A percentile compares a stretch with the other conserved stretches of the same genome.
Evolutionary conservation across 2,113 vertebrate species (phyloP).

Genomic region (Aplodontia rufa): DNA sequence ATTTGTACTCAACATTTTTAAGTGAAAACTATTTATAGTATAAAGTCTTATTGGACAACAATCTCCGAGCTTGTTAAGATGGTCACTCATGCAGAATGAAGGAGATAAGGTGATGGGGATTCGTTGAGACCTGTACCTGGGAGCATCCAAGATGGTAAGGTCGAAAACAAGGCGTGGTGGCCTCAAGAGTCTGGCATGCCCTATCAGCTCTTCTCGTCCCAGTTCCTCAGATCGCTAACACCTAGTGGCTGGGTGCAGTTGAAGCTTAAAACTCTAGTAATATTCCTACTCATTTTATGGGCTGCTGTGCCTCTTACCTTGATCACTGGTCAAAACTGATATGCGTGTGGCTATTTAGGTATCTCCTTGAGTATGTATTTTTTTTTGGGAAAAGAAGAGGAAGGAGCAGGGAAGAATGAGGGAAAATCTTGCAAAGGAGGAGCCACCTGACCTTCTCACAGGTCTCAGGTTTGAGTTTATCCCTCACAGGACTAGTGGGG

Average conservation of each 20-base stretch:
- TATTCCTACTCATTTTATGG: not conserved
- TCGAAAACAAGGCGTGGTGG: not conserved
- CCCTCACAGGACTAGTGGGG: not conserved
- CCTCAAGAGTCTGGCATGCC: no score
- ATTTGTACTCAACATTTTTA: slow-evolving; percentile 1
- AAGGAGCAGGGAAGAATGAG: not conserved
- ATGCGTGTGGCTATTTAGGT: not conserved
- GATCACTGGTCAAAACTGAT: not conserved
- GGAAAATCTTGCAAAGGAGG: not conserved
- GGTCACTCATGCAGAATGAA: not conserved
- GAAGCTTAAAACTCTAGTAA: not conserved
- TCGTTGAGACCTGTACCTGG: not conserved
- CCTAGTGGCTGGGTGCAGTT: not conserved
- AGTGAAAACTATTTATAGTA: not conserved
- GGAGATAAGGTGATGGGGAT: not conserved
- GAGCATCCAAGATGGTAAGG: not conserved
- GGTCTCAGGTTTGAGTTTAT: not conserved
- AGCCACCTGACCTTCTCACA: not conserved
- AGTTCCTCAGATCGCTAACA: not conserved
- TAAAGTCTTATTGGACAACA: not conserved
- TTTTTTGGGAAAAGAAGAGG: not conserved
- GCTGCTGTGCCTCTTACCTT: not conserved
- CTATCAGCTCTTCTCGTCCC: not conserved
- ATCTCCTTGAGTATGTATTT: not conserved
- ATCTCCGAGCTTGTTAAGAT: not conserved